A percentile compares a stretch with the other conserved stretches of the same genome.
Evolutionary conservation across 2,113 vertebrate species (phyloP).

Genomic region (Hyperopisus bebe): DNA sequence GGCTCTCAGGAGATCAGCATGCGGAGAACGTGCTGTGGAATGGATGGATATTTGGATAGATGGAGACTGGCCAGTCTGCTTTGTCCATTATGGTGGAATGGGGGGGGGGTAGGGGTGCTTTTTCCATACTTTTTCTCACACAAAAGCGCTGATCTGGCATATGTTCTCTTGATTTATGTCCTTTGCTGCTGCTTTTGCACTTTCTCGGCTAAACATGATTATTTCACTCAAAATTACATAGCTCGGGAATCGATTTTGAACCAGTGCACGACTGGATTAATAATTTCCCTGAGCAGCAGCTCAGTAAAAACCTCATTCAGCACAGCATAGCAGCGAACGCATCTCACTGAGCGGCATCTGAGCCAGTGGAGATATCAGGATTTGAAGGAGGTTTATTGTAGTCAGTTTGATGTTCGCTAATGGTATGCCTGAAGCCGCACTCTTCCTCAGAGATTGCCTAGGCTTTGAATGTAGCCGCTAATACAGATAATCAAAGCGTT

Average conservation of each 20-base stretch:
- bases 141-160: background rate
- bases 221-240: constrained; percentile 4
- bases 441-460: background rate
- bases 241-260: background rate
- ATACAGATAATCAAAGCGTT: background rate
- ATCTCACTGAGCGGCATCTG: background rate
- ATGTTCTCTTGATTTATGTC: background rate
- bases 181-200: background rate
- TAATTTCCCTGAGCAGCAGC: background rate
- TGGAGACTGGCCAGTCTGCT: no score
- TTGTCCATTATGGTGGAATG: background rate
- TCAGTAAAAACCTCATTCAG: background rate
- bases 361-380: background rate
- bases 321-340: background rate
- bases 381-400: background rate
- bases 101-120: background rate
- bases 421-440: background rate
- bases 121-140: background rate
- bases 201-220: constrained; percentile 1
- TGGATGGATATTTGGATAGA: background rate
- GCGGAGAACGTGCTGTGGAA: background rate
- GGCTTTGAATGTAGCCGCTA: background rate
- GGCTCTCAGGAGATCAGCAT: background rate
- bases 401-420: background rate
- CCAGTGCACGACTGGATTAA: background rate